Conservation (phyloP, 2,113 vertebrate species). For the Emydocephalus ijimae region DNA sequence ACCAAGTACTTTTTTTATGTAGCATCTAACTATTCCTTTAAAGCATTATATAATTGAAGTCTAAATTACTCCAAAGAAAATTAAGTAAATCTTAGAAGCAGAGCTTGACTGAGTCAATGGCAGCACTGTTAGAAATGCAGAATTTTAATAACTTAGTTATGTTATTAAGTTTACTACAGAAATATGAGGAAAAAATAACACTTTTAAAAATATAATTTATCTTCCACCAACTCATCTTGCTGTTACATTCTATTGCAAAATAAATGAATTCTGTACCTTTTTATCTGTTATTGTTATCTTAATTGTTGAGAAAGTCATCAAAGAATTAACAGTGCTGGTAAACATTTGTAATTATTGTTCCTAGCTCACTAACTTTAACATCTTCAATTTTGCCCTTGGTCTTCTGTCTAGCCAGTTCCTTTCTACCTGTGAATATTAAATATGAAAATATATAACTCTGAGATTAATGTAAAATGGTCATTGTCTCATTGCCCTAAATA, state of each 20-base stretch:
- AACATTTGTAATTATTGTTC: conserved; percentile 48
- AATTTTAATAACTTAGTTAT: conserved; percentile 53
- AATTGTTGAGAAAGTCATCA: conserved; percentile 52
- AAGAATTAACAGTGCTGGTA: conserved; percentile 53
- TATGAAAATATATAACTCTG: conserved; percentile 1
- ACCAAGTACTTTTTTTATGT: background rate
- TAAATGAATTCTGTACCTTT: conserved; percentile 61
- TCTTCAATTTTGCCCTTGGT: conserved; percentile 52
- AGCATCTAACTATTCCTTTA: background rate
- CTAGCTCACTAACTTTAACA: conserved; percentile 45
- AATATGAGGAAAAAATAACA: conserved; percentile 25
- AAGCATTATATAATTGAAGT: background rate
- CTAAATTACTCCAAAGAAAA: background rate
- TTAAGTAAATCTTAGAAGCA: background rate
- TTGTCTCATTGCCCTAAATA: conserved; percentile 16
- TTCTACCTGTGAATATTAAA: conserved; percentile 39
- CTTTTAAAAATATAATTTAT: conserved; percentile 38
- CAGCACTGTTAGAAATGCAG: background rate
- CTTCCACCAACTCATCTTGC: conserved; percentile 51
- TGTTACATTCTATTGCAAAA: conserved; percentile 59
- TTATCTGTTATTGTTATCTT: conserved; percentile 50
- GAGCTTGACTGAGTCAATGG: background rate
- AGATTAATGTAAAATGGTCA: conserved; percentile 33
- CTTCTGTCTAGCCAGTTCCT: conserved; percentile 39
- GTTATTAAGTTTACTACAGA: conserved; percentile 31